A percentile compares a stretch with the other conserved stretches of the same genome.
Conservation (phyloP, 2,888 invertebrate species). For the Xestoiulus laeticollis region DNA sequence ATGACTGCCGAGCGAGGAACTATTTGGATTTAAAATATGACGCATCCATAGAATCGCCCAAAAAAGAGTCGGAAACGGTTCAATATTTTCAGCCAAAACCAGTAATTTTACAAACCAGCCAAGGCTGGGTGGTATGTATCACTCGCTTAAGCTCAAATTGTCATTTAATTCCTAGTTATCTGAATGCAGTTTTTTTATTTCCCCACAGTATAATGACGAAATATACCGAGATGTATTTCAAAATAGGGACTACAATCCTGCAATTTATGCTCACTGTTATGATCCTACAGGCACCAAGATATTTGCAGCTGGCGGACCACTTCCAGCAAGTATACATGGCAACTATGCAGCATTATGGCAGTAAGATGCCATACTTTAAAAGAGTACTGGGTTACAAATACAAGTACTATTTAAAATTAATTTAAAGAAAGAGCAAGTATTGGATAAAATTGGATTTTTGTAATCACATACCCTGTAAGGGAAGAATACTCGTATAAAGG, state of each 20-base stretch:
- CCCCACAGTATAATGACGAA: constrained; percentile 79
- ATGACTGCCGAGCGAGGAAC: constrained; percentile 89
- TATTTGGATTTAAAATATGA: constrained; percentile 77
- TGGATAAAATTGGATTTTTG: neutral
- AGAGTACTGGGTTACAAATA: neutral
- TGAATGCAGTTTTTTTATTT: neutral
- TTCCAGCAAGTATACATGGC: constrained; percentile 89
- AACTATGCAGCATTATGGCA: constrained; percentile 97
- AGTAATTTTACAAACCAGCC: constrained; percentile 85
- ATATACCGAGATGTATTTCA: constrained; percentile 85
- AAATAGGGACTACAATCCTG: constrained; percentile 83
- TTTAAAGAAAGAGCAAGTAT: neutral
- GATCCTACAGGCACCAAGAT: constrained; percentile 89
- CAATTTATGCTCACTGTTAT: constrained; percentile 96
- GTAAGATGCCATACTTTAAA: constrained; percentile 66
- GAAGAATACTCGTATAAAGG: neutral
- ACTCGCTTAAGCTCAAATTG: neutral
- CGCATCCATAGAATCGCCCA: neutral
- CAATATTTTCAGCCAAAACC: constrained; percentile 61
- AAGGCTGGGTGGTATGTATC: constrained; percentile 80
- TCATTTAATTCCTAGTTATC: neutral
- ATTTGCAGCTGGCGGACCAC: constrained; percentile 94
- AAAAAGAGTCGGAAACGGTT: neutral
- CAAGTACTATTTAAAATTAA: neutral
- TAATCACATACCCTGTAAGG: neutral